Evolutionary conservation across 2,113 vertebrate genomes (phyloP).

Genomic region (Junco hyemalis): DNA sequence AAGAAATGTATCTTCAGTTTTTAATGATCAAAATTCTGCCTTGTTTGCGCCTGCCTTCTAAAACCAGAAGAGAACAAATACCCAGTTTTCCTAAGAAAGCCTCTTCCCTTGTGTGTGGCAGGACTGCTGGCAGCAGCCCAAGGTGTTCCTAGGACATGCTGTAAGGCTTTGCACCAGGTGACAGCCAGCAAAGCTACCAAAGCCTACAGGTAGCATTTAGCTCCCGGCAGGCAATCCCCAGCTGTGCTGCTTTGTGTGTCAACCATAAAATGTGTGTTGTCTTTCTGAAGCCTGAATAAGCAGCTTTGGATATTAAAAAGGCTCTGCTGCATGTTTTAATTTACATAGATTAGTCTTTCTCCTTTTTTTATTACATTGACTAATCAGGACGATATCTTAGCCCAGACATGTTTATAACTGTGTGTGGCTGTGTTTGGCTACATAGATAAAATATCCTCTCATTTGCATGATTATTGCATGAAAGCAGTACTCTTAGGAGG

Average conservation of each 20-base stretch:
- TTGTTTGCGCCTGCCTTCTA: neutral
- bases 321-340: constrained; percentile 51
- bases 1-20: neutral
- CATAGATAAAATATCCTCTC: neutral
- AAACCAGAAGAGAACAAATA: neutral
- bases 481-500: neutral
- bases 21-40: neutral
- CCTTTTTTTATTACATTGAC: neutral
- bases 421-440: constrained; percentile 41
- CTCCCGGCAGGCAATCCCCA: constrained; percentile 15
- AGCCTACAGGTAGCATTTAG: constrained; percentile 20
- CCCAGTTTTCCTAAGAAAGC: neutral
- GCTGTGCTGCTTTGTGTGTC: neutral
- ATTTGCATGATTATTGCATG: constrained; percentile 8
- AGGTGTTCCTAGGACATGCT: neutral
- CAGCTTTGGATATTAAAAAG: constrained; percentile 55
- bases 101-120: neutral
- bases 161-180: neutral
- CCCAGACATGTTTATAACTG: constrained; percentile 10
- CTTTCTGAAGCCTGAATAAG: constrained; percentile 58
- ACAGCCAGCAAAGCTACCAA: neutral
- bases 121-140: neutral
- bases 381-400: constrained; percentile 45
- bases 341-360: constrained; percentile 54
- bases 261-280: constrained; percentile 34